phyloP scores from a whole-genome alignment of 2,888 invertebrate species.

The Osmoderma eremita region DNA sequence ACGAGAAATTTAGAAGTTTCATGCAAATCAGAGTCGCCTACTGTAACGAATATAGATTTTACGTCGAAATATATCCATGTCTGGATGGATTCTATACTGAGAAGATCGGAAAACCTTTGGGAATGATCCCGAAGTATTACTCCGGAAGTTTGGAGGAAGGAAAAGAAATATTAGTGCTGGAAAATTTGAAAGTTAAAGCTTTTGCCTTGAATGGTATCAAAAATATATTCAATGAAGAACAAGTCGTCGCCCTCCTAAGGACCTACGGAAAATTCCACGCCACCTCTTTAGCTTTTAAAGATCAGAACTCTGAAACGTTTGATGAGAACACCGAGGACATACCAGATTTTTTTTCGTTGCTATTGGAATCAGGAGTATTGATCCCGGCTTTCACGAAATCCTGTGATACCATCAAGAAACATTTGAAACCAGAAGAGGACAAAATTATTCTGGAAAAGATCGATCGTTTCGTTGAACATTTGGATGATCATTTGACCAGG shows the following conservation, averaged over 20 bases:
- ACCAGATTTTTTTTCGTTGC: not conserved
- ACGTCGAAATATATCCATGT: constrained; percentile 44
- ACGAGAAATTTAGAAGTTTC: constrained; percentile 36
- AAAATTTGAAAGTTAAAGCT: constrained; percentile 50
- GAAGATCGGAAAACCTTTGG: constrained; percentile 42
- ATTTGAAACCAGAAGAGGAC: constrained; percentile 1
- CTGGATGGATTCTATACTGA: constrained; percentile 44
- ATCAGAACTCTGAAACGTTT: constrained; percentile 51
- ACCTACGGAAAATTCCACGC: constrained; percentile 56
- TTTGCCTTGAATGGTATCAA: constrained; percentile 53
- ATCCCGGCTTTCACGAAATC: not conserved
- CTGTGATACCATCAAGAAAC: constrained; percentile 4
- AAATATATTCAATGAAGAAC: constrained; percentile 52
- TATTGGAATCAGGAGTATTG: constrained; percentile 2
- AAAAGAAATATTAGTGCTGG: constrained; percentile 51
- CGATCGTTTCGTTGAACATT: constrained; percentile 2
- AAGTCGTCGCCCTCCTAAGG: constrained; percentile 51
- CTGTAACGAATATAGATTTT: constrained; percentile 47
- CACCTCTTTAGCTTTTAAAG: constrained; percentile 52
- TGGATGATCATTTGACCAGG: not conserved
- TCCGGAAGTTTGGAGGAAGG: constrained; percentile 34
- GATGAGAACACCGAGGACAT: constrained; percentile 35
- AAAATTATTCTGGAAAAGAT: not conserved
- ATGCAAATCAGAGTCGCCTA: constrained; percentile 42
- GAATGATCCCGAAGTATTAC: constrained; percentile 43